Base-by-base conservation (phyloP, 2,113 vertebrate genomes). In the Corapipo altera region DNA sequence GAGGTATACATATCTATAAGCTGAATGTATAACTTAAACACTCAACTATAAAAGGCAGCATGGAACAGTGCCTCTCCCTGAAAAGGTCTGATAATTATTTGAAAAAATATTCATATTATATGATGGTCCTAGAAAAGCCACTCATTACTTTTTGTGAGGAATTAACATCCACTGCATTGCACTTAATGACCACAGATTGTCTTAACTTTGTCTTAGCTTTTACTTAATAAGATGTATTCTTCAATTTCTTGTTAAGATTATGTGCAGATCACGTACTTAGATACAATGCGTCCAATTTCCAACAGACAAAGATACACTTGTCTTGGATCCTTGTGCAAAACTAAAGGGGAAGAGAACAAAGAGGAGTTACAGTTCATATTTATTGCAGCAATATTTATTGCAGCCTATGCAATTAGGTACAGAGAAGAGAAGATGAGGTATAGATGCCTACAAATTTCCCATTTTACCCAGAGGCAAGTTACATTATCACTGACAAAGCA, bases 281-380 rank as follows among this genome's bases (percentile, higher is more conserved):
- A 99, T 52, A 99, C 98, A 69, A 99, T 99, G 78, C 99, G 98
- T 32, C 99, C 99, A 73, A 99, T 98, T 98, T 99, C 98, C 97
- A 99, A 98, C 78, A 99, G 97, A 76, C 99, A 99, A 62, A 99
- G 99, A 81, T 99, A 99, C 16, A 99, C 99, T 95, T 99, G 99
- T 54, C 99, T 98, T 71, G 99, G 99, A 88, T 99, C 98, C 97
- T 99, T 99, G 96, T 99, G 99, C 73, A 99, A 98, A 95, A 99
- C 99, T 99, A 91, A 73, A 91, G 88, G 20, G 57, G 44, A 95
- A 95, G 88, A 78, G 66, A 88, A 49, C 65, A 87, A 70, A 58
- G 62, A 66, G 21, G 33, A 61, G 22, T 74, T 93, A 71, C 4
- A 61, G 62, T 7, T 82, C 15, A 12, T 30, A n/a, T 65, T 54